Evolutionary conservation across 2,113 vertebrate genomes (phyloP).

Genomic region (Bufo gargarizans): DNA sequence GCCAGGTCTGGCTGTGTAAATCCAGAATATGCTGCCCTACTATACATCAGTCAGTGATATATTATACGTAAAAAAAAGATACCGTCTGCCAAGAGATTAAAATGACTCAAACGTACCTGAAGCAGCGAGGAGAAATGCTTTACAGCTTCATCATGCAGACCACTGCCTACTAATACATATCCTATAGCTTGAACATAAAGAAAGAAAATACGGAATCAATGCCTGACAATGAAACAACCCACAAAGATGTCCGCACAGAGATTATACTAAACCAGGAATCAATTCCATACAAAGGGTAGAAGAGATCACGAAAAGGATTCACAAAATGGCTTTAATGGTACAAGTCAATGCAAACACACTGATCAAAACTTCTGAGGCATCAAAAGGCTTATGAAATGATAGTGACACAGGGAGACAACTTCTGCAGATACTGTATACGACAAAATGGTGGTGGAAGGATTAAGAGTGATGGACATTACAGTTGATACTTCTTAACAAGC

Average conservation of each 20-base stretch:
- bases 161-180: constrained; percentile 91
- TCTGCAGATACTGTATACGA: too few relatives aligned
- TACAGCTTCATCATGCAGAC: constrained; percentile 95
- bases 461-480: too few relatives aligned
- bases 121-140: constrained; percentile 93
- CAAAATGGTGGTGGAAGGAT: too few relatives aligned
- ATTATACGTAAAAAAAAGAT: neutral
- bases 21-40: neutral
- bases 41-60: neutral
- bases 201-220: constrained; percentile 43
- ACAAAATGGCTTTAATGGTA: neutral
- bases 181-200: constrained; percentile 83
- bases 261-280: neutral
- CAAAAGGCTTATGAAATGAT: too few relatives aligned
- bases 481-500: too few relatives aligned
- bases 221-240: neutral
- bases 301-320: neutral
- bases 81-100: neutral
- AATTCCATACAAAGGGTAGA: neutral
- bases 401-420: too few relatives aligned
- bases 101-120: constrained; percentile 79
- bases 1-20: too few relatives aligned
- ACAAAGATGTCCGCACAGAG: too few relatives aligned
- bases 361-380: too few relatives aligned
- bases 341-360: too few relatives aligned